These are phyloP conservation scores for Diachasma alloeum DNA, from an alignment of 1,140 invertebrate species.

Conservation along the genomic window DNA sequence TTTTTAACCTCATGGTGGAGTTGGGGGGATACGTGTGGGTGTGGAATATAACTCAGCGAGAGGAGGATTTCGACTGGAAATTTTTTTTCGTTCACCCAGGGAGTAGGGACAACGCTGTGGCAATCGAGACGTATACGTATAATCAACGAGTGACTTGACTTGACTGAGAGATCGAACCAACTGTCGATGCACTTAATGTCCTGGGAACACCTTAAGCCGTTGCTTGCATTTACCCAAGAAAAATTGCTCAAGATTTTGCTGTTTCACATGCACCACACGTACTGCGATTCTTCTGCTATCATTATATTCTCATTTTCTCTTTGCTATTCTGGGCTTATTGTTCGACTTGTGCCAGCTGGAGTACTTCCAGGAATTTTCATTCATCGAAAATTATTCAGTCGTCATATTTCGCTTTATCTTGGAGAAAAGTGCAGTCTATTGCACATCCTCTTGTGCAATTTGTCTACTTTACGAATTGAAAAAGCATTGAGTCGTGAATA, in stretches of 20 bases:
- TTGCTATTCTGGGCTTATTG: background rate
- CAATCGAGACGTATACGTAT: background rate
- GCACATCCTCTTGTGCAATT: background rate
- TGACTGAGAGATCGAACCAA: constrained; percentile 5
- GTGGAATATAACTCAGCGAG: background rate
- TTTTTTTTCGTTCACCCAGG: background rate
- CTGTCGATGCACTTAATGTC: background rate
- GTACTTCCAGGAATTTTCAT: no score
- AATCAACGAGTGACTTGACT: constrained; percentile 36
- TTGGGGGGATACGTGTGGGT: background rate
- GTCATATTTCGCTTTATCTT: background rate
- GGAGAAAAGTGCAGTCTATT: background rate
- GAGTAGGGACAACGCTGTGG: background rate
- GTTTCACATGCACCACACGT: background rate
- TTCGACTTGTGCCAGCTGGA: background rate
- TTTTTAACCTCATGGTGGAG: background rate
- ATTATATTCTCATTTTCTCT: background rate
- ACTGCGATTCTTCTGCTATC: constrained; percentile 6
- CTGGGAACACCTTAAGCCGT: constrained; percentile 21
- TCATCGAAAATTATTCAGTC: background rate
- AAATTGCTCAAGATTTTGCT: constrained; percentile 39
- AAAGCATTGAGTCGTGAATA: background rate
- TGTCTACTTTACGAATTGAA: background rate
- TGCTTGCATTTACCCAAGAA: constrained; percentile 36
- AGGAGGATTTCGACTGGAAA: background rate